Base-by-base conservation (phyloP, 2,888 invertebrate genomes). In the Platerodrilus igneus region DNA sequence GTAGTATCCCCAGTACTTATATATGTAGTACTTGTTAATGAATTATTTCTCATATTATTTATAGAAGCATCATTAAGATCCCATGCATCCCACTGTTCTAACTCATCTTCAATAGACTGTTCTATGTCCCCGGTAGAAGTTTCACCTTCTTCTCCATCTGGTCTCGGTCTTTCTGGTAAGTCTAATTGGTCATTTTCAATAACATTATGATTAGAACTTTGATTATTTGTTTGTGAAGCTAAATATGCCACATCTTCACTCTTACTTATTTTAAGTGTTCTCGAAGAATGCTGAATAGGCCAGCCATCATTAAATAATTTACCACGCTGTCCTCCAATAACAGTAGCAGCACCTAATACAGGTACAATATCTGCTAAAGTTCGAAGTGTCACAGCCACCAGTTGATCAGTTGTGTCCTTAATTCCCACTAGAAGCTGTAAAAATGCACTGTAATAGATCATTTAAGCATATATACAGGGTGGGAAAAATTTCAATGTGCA, bases 271-370 rank as follows among this genome's bases (percentile, higher is more conserved):
- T 48, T 45, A 9, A 32, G 28, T 41, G 44, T 52, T 16, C 49
- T 41, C 13, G 19, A 13, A 25, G 50, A 37, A 39, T 57, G 52
- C 9, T 45, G 42, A 26, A 53, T 83, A 2, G 93, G 93, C 53
- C 86, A 75, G 4, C 91, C 92, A 63, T 92, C 90, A 13, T 86
- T 83, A 62, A 94, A 94, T 35, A 88, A 71, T 63, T 83, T 84
- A 1, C 78, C 78, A 47, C 92, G 75, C 58, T 82, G 80, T 0
- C 89, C 88, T 2, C 91, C 90, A 26, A 94, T 83, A 1, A 94
- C 90, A 11, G 81, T 76, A n/a, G 82, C 76, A 8, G 90, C 84
- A 8, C 94, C 93, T 33, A 91, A 71, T 47, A 92, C 76, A 1
- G 89, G 86, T 14, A 94, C 86, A 39, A 94, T 68, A 57, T 87